Base-by-base conservation (phyloP, 2,888 invertebrate species). In the Cistogaster globosa region DNA sequence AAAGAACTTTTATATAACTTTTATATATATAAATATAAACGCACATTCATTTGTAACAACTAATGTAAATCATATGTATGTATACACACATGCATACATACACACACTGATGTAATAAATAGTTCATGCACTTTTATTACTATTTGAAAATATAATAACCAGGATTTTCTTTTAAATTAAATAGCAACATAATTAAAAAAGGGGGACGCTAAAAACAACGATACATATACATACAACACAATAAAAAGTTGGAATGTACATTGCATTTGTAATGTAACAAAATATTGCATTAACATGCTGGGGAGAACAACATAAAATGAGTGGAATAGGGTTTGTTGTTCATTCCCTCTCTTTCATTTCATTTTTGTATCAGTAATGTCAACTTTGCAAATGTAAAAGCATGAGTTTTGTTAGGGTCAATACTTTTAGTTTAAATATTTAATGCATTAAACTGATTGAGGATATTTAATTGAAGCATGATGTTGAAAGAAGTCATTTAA, bases 281-380 rank as follows among this genome's bases (percentile, higher is more conserved):
- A 57, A 18, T 57, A 69, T n/a, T 79, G 75, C 81, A 81, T 67
- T 69, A 69, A 48, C 36, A 51, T 45, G 32, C 42, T 78, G 58
- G 76, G 58, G 71, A 71, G 82, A 69, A 22, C 67, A 74, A 22
- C 14, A 36, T 26, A 14, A 58, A 65, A 48, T 57, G 22, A 65
- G 42, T 51, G 32, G 32, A 32, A 8, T 7, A 32, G 32, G 0
- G 8, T 5, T 32, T 14, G 51, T 6, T 14, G 22, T 72, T 32
- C 45, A 62, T 42, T 18, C 57, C 58, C 18, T 69, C n/a, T 68
- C 26, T 60, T n/a, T 48, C 26, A 26, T 14, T 11, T 45, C 32
- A 55, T 42, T 48, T 38, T 62, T 48, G 51, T 11, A 8, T n/a
- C 45, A 72, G 51, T 63, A 38, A 18, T 67, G 77, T 16, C 45